These are phyloP conservation scores for Aspidiotus rigidus DNA, from an alignment of 2,888 invertebrate species.

Conservation along the genomic window DNA sequence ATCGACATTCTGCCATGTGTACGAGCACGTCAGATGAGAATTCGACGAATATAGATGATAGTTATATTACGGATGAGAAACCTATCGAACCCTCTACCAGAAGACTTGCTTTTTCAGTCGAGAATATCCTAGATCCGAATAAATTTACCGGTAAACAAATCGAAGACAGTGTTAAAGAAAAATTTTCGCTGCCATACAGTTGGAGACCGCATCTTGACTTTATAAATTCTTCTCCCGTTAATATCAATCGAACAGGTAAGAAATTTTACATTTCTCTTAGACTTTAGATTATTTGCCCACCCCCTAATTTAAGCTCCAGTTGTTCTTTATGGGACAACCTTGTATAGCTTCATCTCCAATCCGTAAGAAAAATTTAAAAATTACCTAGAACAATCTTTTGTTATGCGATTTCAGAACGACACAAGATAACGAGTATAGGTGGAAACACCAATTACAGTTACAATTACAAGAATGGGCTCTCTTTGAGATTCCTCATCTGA, in stretches of 20 bases:
- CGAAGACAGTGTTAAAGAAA: constrained; percentile 38
- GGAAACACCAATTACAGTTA: too few relatives aligned
- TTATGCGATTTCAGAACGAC: too few relatives aligned
- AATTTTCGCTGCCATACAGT: constrained; percentile 34
- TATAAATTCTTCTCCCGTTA: constrained; percentile 29
- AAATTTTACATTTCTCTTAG: too few relatives aligned
- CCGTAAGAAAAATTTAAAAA: too few relatives aligned
- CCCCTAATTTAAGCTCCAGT: too few relatives aligned
- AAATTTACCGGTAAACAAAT: constrained; percentile 65
- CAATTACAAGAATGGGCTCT: too few relatives aligned
- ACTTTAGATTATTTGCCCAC: too few relatives aligned
- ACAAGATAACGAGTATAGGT: too few relatives aligned
- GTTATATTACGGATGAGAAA: constrained; percentile 3
- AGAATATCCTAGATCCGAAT: constrained; percentile 81
- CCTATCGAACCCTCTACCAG: constrained; percentile 38
- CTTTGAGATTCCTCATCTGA: too few relatives aligned
- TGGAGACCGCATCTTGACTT: constrained; percentile 39
- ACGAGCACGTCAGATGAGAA: constrained; percentile 28
- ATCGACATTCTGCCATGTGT: neutral
- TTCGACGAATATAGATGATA: constrained; percentile 11
- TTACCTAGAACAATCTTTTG: too few relatives aligned
- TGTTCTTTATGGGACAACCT: too few relatives aligned
- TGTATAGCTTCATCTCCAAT: too few relatives aligned
- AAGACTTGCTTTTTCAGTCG: constrained; percentile 73
- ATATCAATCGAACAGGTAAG: constrained; percentile 23